Evolutionary conservation across 2,888 invertebrate species (phyloP).

Genomic region (Azorinus chamasolen): DNA sequence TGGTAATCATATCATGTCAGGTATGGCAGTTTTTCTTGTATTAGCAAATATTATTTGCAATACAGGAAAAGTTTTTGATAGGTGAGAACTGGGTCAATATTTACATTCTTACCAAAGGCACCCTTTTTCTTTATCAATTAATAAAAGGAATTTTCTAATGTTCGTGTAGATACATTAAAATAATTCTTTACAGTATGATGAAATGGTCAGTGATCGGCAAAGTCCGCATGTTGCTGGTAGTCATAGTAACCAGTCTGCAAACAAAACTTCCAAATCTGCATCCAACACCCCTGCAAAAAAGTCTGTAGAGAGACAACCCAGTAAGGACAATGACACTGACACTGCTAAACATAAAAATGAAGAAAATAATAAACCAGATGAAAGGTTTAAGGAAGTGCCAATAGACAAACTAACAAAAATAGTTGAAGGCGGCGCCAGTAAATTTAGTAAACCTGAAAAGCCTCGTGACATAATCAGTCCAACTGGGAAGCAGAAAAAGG

Average conservation of each 20-base stretch:
- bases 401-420: constrained; percentile 14
- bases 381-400: constrained; percentile 3
- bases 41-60: too few relatives aligned
- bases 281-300: background rate
- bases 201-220: constrained; percentile 29
- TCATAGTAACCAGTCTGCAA: background rate
- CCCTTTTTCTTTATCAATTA: too few relatives aligned
- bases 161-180: too few relatives aligned
- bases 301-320: background rate
- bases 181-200: constrained; percentile 50
- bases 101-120: too few relatives aligned
- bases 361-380: constrained; percentile 4
- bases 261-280: background rate
- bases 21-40: too few relatives aligned
- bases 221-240: background rate
- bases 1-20: too few relatives aligned
- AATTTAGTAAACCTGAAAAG: background rate
- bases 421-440: background rate
- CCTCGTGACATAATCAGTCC: background rate
- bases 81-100: too few relatives aligned
- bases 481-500: constrained; percentile 8
- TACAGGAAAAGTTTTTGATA: too few relatives aligned
- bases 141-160: too few relatives aligned
- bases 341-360: background rate
- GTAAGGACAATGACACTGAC: background rate